Evolutionary conservation across 2,113 vertebrate genomes (phyloP).

Genomic region (Callocephalon fimbriatum): DNA sequence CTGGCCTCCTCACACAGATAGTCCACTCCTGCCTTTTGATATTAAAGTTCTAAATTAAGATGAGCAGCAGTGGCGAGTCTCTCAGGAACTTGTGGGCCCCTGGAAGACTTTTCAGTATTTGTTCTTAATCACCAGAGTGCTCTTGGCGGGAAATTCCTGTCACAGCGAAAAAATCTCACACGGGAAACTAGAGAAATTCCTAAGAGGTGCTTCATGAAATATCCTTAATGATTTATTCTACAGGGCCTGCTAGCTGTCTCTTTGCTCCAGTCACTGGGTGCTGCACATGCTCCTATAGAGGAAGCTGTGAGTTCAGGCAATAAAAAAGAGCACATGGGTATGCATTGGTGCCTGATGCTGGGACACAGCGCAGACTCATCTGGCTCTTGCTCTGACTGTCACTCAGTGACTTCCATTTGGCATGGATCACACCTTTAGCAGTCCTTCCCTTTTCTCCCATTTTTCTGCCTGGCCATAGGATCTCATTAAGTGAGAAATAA

Average conservation of each 20-base stretch:
- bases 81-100: background rate
- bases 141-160: background rate
- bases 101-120: background rate
- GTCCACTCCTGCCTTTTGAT: background rate
- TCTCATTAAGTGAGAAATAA: background rate
- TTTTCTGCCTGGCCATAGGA: background rate
- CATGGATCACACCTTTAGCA: background rate
- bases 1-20: background rate
- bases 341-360: fast-evolving
- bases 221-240: background rate
- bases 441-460: background rate
- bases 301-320: background rate
- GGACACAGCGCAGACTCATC: fast-evolving
- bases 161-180: background rate
- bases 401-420: background rate
- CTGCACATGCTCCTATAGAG: background rate
- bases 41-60: background rate
- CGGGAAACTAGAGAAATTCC: background rate
- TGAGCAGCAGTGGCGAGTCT: background rate
- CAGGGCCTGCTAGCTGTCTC: background rate
- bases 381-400: background rate
- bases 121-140: background rate
- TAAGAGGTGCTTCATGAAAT: background rate
- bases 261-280: background rate
- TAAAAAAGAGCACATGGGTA: fast-evolving